These are phyloP conservation scores for Celastrina argiolus DNA, from an alignment of 2,888 invertebrate species.

Conservation along the genomic window DNA sequence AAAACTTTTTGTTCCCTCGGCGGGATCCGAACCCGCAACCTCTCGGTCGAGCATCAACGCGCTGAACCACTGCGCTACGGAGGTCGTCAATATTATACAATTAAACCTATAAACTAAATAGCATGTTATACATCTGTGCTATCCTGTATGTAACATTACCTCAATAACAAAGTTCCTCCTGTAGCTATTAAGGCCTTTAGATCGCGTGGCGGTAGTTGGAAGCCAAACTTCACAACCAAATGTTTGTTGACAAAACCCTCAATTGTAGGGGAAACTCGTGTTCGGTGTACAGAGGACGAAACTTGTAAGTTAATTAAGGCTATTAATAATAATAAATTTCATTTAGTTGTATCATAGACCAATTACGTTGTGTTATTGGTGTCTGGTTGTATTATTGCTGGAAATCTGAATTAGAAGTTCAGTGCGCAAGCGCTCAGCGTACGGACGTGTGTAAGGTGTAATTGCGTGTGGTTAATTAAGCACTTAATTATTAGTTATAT, in stretches of 20 bases:
- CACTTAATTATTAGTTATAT: too few species aligned
- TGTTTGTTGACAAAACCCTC: slow-evolving; percentile 5
- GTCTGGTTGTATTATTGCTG: too few species aligned
- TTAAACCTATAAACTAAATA: not conserved
- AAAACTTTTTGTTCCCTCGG: too few species aligned
- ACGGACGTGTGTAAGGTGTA: too few species aligned
- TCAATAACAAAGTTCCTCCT: not conserved
- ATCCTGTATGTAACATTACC: not conserved
- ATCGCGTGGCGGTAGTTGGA: not conserved
- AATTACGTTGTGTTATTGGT: too few species aligned
- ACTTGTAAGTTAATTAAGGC: not conserved
- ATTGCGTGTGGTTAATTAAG: too few species aligned
- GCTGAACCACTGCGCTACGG: too few species aligned
- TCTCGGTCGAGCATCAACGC: too few species aligned
- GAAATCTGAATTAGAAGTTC: too few species aligned
- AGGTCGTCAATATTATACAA: too few species aligned
- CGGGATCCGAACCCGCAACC: too few species aligned
- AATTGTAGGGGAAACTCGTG: not conserved
- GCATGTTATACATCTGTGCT: not conserved
- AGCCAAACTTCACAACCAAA: not conserved
- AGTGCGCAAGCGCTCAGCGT: too few species aligned
- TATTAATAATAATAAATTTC: not conserved
- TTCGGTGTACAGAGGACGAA: not conserved
- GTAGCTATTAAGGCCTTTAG: not conserved
- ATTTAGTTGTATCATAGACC: not conserved